These are phyloP conservation scores for Dryobotodes eremita DNA, from an alignment of 2,888 invertebrate species.

Conservation along the genomic window DNA sequence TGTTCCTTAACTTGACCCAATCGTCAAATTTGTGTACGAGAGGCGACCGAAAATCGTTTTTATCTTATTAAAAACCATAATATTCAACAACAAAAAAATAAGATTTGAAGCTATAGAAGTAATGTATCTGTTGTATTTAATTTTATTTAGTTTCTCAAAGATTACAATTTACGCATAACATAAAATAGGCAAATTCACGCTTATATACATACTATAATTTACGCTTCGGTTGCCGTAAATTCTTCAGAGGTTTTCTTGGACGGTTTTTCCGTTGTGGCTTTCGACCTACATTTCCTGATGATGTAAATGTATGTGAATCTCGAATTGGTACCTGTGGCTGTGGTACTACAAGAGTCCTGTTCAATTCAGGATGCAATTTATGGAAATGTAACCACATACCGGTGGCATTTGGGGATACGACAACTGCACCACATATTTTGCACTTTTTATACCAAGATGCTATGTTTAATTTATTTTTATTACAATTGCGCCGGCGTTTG, in stretches of 20 bases:
- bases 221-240: conserved; percentile 9
- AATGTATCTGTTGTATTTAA: neutral
- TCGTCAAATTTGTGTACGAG: neutral
- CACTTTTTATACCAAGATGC: conserved; percentile 36
- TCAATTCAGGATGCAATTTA: conserved; percentile 33
- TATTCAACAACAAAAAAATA: neutral
- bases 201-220: conserved; percentile 26
- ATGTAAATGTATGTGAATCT: neutral
- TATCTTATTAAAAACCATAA: neutral
- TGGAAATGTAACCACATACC: conserved; percentile 44
- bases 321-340: neutral
- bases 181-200: neutral
- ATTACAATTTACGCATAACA: neutral
- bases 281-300: neutral
- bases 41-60: neutral
- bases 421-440: conserved; percentile 30
- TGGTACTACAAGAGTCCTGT: conserved; percentile 10
- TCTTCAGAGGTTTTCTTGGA: conserved; percentile 13
- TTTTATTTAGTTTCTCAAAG: neutral
- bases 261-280: conserved; percentile 3
- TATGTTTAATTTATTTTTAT: conserved; percentile 19
- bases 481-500: neutral
- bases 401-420: conserved; percentile 20
- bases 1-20: neutral
- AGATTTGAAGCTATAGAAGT: neutral